Evolutionary conservation across 2,888 invertebrate genomes (phyloP).

Genomic region (Seladonia tumulorum): DNA sequence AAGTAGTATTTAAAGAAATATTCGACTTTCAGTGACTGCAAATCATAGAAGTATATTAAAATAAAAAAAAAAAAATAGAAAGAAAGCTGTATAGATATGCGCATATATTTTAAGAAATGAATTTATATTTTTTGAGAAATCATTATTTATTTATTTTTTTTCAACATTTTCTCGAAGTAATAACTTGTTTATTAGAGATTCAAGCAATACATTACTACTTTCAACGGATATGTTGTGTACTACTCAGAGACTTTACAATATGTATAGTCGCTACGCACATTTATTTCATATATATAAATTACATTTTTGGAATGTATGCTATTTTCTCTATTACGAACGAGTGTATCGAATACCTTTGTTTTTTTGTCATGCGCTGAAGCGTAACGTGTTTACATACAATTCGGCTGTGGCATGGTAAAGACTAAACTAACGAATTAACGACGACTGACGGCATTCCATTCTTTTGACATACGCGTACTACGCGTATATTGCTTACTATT

Average conservation of each 20-base stretch:
- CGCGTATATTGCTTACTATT: slow-evolving; percentile 18
- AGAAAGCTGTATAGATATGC: slow-evolving; percentile 11
- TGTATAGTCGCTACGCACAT: slow-evolving; percentile 22
- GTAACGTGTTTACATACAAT: slow-evolving; percentile 9
- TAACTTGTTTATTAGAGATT: slow-evolving; percentile 36
- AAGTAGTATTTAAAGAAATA: slow-evolving; percentile 18
- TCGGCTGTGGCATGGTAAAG: slow-evolving; percentile 50
- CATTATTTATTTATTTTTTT: slow-evolving; percentile 7
- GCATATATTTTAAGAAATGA: slow-evolving; percentile 8
- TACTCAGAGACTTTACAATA: slow-evolving; percentile 4
- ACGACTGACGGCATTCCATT: slow-evolving; percentile 50
- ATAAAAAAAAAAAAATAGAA: background rate
- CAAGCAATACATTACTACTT: slow-evolving; percentile 26
- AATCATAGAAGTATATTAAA: background rate
- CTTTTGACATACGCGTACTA: slow-evolving; percentile 13
- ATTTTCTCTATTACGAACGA: background rate
- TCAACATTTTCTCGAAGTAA: background rate
- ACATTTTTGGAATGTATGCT: slow-evolving; percentile 24
- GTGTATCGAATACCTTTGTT: slow-evolving; percentile 25
- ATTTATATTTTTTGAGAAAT: background rate
- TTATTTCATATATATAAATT: slow-evolving; percentile 18
- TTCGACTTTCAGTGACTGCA: background rate
- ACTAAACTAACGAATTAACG: slow-evolving; percentile 26
- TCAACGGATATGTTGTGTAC: slow-evolving; percentile 8
- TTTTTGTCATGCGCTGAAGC: background rate